Base-by-base conservation (phyloP, 2,888 invertebrate genomes). In the Ommatoiulus sabulosus region DNA sequence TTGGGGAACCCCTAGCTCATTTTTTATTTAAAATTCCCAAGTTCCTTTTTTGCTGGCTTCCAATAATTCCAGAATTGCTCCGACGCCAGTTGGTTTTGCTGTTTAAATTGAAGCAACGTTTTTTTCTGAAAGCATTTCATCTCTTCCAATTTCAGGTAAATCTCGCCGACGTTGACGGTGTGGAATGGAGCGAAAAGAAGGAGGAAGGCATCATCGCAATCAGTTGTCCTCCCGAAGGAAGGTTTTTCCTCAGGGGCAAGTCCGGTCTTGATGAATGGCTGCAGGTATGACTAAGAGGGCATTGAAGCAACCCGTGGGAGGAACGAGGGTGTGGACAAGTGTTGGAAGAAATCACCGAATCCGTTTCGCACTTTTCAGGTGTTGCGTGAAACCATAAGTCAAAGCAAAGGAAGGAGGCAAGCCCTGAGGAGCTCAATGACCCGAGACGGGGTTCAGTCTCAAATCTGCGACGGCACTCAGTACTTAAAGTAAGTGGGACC, bases 221-320 rank as follows among this genome's bases (percentile, higher is more conserved):
- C 89, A 93, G 94, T 84, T 92, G 95, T 46, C 91, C 91, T 46
- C 90, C 92, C 88, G 92, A 92, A 87, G 92, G 92, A 87, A 92
- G 93, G 90, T 93, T 94, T 88, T 93, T 93, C 89, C 92, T 94
- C 57, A 91, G 94, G 90, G 93, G 94, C 52, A 92, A 93, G 10
- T 94, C 94, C 90, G 95, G 94, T 87, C 92, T 95, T 84, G 95
- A 95, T 92, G 95, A 95, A 92, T 95, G 95, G 95, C 95, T 94
- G 91, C 94, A 95, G 92, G 92, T 95, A 87, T 87, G 52, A 87
- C 24, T 48, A n/a, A 44, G 8, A 48, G 2, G 44, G 12, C 43
- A n/a, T n/a, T 7, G 44, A 12, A 3, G 43, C 35, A 86, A 43
- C 12, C 46, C 86, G 43, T 87, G 44, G 46, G 87, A 46, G 87